A percentile compares a stretch with the other conserved stretches of the same genome.
These are phyloP conservation scores for Trichosurus vulpecula DNA, from an alignment of 2,797 vertebrate species.

Conservation along the genomic window DNA sequence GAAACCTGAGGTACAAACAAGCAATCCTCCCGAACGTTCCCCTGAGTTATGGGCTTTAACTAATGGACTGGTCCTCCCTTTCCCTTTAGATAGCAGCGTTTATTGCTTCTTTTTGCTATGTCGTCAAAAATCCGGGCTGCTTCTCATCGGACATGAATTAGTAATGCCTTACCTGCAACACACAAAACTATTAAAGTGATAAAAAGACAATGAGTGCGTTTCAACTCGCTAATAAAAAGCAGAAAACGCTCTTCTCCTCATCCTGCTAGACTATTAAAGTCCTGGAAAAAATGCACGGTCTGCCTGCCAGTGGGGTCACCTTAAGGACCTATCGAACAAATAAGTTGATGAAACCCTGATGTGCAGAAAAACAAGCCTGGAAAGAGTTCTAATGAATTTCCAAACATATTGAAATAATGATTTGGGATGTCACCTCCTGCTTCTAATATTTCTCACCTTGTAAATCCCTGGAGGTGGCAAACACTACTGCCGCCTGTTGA, in stretches of 20 bases:
- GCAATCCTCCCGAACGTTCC: neutral
- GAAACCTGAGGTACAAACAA: conserved; percentile 41
- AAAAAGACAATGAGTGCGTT: conserved; percentile 52
- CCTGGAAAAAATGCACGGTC: conserved; percentile 40
- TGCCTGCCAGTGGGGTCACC: conserved; percentile 42
- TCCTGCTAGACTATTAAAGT: conserved; percentile 48
- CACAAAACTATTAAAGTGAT: conserved; percentile 66
- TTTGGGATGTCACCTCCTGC: conserved; percentile 54
- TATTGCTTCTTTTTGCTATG: conserved; percentile 62
- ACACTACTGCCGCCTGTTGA: neutral
- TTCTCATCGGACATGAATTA: conserved; percentile 68
- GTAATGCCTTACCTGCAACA: conserved; percentile 73
- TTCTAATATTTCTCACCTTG: conserved; percentile 42
- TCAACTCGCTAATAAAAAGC: conserved; percentile 56
- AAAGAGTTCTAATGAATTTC: conserved; percentile 74
- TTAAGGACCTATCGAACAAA: conserved; percentile 62
- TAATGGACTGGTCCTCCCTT: conserved; percentile 33
- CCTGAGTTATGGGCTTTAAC: conserved; percentile 49
- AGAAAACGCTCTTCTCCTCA: conserved; percentile 6
- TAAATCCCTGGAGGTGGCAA: neutral
- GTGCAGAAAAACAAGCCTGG: conserved; percentile 63
- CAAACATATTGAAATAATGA: conserved; percentile 71
- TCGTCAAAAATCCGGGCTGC: conserved; percentile 38
- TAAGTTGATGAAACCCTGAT: conserved; percentile 68
- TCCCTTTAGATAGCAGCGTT: conserved; percentile 38